A percentile compares a stretch with the other conserved stretches of the same genome.
Conservation (phyloP, 2,797 vertebrate genomes). For the Anguilla pacifica region DNA sequence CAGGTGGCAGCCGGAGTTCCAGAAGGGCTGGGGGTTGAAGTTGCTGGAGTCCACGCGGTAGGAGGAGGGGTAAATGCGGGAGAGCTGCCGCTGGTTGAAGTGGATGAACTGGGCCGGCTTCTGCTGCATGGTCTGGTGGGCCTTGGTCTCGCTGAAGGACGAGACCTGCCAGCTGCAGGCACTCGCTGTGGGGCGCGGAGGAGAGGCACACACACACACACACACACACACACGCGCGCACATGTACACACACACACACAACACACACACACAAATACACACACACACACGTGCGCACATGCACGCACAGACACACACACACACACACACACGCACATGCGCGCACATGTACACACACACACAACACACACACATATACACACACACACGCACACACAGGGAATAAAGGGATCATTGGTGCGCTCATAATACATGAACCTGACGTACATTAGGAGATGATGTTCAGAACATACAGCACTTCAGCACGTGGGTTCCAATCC, state of each 20-base stretch:
- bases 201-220: neutral
- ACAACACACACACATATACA: constrained; percentile 6
- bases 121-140: constrained; percentile 94
- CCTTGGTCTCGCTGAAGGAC: constrained; percentile 94
- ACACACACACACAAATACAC: neutral
- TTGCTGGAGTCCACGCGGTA: constrained; percentile 97
- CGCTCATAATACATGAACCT: neutral
- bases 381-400: neutral
- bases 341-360: neutral
- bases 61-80: constrained; percentile 93
- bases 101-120: constrained; percentile 81
- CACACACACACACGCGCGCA: neutral
- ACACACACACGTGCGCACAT: neutral
- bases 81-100: constrained; percentile 94
- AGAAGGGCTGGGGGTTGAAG: constrained; percentile 97
- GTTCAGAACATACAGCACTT: neutral
- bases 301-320: constrained; percentile 7
- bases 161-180: constrained; percentile 93
- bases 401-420: neutral
- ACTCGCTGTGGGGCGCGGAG: constrained; percentile 56
- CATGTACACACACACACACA: neutral
- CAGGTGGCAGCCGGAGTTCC: constrained; percentile 93
- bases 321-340: neutral
- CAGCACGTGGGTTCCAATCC: neutral
- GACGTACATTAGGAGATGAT: neutral